These are phyloP conservation scores for Zaprionus camerounensis DNA, from an alignment of 1,140 invertebrate species.

Conservation along the genomic window DNA sequence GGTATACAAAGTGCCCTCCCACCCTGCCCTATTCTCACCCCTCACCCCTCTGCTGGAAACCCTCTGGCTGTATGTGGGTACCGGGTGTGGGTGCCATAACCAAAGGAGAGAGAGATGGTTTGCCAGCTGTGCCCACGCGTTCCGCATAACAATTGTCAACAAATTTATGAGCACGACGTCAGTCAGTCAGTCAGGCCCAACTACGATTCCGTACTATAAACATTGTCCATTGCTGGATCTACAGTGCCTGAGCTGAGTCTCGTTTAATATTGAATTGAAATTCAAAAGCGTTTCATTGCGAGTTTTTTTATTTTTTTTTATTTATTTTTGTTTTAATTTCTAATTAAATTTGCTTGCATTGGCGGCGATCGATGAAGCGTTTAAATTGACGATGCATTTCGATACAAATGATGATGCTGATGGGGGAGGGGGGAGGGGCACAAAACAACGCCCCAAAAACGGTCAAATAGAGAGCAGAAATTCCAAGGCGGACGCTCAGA, in stretches of 20 bases:
- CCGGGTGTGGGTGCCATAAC: constrained; percentile 19
- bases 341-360: constrained; percentile 45
- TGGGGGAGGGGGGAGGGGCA: neutral
- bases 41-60: neutral
- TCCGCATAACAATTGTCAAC: constrained; percentile 80
- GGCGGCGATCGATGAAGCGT: constrained; percentile 41
- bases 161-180: constrained; percentile 79
- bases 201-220: constrained; percentile 44
- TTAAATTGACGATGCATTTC: constrained; percentile 34
- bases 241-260: neutral
- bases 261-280: constrained; percentile 45
- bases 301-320: constrained; percentile 52
- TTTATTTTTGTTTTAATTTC: constrained; percentile 38
- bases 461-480: constrained; percentile 44
- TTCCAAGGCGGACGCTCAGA: constrained; percentile 44
- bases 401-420: constrained; percentile 38
- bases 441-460: constrained; percentile 74
- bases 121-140: constrained; percentile 65
- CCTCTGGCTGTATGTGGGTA: neutral
- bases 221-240: constrained; percentile 17
- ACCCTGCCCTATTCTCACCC: neutral
- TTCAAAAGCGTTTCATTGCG: constrained; percentile 51
- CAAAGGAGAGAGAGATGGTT: constrained; percentile 15
- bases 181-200: constrained; percentile 35
- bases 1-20: constrained; percentile 49